Evolutionary conservation across 2,113 vertebrate species (phyloP).

Genomic region (Ascaphus truei): DNA sequence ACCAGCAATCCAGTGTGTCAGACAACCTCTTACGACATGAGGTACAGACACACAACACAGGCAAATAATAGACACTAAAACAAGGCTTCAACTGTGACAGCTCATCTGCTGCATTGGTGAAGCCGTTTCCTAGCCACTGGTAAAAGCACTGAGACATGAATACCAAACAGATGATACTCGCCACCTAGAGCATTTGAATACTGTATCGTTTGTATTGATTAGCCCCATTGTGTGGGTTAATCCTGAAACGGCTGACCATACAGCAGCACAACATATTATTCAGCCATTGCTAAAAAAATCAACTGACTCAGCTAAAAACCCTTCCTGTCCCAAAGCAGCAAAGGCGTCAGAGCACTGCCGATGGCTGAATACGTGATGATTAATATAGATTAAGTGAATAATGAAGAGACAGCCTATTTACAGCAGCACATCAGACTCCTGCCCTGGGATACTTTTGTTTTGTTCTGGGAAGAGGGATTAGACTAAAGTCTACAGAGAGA

Average conservation of each 20-base stretch:
- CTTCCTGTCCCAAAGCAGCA: slow-evolving; percentile 64
- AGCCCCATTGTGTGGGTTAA: slow-evolving; percentile 63
- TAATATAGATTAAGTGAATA: slow-evolving; percentile 66
- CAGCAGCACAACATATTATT: slow-evolving; percentile 64
- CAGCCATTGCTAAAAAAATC: slow-evolving; percentile 59
- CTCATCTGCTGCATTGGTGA: slow-evolving; percentile 28
- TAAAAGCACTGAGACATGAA: slow-evolving; percentile 39
- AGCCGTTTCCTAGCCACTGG: neutral
- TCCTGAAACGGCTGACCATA: slow-evolving; percentile 63
- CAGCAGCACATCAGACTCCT: slow-evolving; percentile 49
- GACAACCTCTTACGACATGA: too few relatives aligned
- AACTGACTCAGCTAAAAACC: slow-evolving; percentile 63
- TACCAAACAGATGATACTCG: slow-evolving; percentile 73
- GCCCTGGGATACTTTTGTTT: slow-evolving; percentile 50
- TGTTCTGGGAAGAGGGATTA: slow-evolving; percentile 57
- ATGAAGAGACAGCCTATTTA: slow-evolving; percentile 53
- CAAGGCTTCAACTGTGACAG: slow-evolving; percentile 14
- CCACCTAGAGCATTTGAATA: slow-evolving; percentile 52
- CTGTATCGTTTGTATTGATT: slow-evolving; percentile 69
- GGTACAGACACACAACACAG: too few relatives aligned
- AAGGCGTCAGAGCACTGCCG: slow-evolving; percentile 47
- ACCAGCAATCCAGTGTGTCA: too few relatives aligned
- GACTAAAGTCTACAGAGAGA: slow-evolving; percentile 50
- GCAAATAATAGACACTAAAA: too few relatives aligned
- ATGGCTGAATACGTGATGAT: slow-evolving; percentile 68